A percentile compares a stretch with the other conserved stretches of the same genome.
Conservation (phyloP, 2,797 vertebrate species). For the Luscinia megarhynchos region DNA sequence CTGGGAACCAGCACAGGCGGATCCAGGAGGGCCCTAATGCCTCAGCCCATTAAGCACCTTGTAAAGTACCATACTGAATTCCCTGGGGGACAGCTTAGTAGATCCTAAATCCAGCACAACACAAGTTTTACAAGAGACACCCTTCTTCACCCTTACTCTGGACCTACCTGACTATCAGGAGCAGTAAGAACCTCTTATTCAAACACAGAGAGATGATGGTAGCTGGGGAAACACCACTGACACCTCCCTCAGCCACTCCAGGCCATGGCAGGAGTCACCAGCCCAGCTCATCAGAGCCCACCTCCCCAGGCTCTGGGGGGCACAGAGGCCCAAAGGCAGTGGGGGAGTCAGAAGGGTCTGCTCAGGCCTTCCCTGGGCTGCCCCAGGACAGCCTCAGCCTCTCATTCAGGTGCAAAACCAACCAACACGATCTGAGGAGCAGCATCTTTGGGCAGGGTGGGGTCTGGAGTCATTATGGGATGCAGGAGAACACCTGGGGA, state of each 20-base stretch:
- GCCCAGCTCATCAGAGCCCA: not conserved
- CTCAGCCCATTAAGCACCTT: not conserved
- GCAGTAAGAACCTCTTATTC: not conserved
- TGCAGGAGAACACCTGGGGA: not conserved
- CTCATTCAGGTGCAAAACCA: not conserved
- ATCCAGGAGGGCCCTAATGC: not conserved
- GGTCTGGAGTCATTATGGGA: not conserved
- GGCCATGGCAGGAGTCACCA: not conserved
- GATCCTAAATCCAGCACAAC: not conserved
- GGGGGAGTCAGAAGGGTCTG: not conserved
- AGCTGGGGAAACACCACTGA: not conserved
- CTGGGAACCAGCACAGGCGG: not conserved
- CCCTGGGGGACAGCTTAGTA: not conserved
- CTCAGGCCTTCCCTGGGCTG: not conserved
- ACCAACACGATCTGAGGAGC: not conserved
- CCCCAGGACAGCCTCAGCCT: not conserved
- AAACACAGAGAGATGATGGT: not conserved
- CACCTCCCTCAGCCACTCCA: not conserved
- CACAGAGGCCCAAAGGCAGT: not conserved
- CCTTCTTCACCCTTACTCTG: not conserved
- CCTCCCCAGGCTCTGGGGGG: not conserved
- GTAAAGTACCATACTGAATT: not conserved
- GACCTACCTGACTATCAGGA: not conserved
- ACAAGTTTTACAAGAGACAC: not conserved
- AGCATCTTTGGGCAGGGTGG: not conserved